phyloP scores from a whole-genome alignment of 2,113 vertebrate species.

The Tachycineta bicolor region DNA sequence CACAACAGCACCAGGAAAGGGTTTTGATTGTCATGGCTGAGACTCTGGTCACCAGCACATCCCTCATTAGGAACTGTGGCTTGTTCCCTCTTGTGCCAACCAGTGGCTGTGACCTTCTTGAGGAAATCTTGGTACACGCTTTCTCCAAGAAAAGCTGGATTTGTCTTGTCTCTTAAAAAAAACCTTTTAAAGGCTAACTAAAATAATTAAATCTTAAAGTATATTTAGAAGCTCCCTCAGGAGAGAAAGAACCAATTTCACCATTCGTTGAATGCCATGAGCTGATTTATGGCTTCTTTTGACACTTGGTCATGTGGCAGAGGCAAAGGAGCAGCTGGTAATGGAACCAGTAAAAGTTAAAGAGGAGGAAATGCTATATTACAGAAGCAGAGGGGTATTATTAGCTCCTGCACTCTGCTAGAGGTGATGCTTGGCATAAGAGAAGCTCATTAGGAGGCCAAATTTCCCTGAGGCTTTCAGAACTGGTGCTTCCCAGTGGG shows the following conservation, averaged over 20 bases:
- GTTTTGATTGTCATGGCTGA: background rate
- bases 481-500: background rate
- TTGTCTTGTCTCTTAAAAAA: background rate
- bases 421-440: background rate
- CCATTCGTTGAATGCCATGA: background rate
- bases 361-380: constrained; percentile 25
- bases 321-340: constrained; percentile 35
- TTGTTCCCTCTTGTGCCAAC: background rate
- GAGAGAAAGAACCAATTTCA: background rate
- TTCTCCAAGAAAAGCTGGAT: background rate
- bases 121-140: background rate
- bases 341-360: background rate
- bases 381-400: background rate
- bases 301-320: background rate
- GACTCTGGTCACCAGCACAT: background rate
- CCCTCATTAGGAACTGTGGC: background rate
- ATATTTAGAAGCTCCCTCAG: background rate
- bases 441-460: background rate
- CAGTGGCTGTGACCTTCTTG: rapidly evolving
- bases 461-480: background rate
- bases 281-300: constrained; percentile 2
- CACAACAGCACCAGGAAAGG: background rate
- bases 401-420: background rate
- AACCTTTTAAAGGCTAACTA: background rate
- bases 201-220: background rate